A percentile compares a stretch with the other conserved stretches of the same genome.
phyloP scores from a whole-genome alignment of 1,140 invertebrate species.

The Fopius arisanus region DNA sequence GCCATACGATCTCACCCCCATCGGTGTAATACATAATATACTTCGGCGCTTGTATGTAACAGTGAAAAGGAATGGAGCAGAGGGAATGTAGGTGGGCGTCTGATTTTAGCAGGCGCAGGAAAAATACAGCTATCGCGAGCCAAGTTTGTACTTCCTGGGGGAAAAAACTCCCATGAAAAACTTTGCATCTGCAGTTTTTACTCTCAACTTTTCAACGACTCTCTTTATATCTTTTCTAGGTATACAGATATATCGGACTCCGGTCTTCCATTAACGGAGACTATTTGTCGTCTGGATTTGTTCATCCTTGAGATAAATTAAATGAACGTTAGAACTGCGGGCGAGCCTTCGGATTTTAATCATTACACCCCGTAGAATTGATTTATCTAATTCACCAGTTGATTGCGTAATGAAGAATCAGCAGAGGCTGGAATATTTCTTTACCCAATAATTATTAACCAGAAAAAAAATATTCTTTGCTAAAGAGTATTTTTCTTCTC shows the following conservation, averaged over 20 bases:
- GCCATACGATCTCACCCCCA: neutral
- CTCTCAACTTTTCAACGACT: conserved; percentile 2
- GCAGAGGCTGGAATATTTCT: too few relatives aligned
- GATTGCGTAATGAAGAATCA: too few relatives aligned
- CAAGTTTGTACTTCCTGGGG: neutral
- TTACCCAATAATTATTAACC: too few relatives aligned
- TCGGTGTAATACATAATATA: neutral
- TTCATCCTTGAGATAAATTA: neutral
- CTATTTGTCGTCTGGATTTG: neutral
- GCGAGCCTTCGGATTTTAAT: too few relatives aligned
- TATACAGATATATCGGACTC: neutral
- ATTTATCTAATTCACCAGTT: too few relatives aligned
- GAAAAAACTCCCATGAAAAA: conserved; percentile 1
- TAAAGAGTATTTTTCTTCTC: too few relatives aligned
- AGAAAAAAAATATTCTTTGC: too few relatives aligned
- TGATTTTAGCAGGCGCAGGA: neutral
- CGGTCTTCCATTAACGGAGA: neutral
- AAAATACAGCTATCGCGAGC: neutral
- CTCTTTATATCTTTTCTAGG: neutral
- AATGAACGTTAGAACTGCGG: neutral
- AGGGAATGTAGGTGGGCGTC: neutral
- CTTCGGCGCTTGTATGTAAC: neutral
- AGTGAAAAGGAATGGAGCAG: neutral
- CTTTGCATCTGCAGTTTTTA: conserved; percentile 2
- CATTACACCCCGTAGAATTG: too few relatives aligned